Conservation (phyloP, 2,113 vertebrate genomes). For the Mungos mungo region DNA sequence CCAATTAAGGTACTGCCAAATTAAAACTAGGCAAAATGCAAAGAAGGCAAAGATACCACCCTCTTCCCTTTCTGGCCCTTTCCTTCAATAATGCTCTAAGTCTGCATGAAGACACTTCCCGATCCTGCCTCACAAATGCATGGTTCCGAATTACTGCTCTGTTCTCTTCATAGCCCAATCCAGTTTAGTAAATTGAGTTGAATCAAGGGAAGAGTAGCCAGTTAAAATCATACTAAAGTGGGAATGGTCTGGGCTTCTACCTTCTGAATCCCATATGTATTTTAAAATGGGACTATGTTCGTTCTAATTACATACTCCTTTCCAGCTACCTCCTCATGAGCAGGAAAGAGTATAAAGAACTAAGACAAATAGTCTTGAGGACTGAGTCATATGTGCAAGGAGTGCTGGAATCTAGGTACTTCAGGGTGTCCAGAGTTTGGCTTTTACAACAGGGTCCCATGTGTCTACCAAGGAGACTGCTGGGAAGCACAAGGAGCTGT, state of each 20-base stretch:
- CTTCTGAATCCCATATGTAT: neutral
- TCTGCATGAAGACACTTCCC: neutral
- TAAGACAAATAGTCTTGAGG: neutral
- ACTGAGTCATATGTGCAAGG: neutral
- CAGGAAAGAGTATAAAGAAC: neutral
- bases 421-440: neutral
- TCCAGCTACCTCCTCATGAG: neutral
- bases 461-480: neutral
- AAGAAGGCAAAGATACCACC: neutral
- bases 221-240: slow-evolving; percentile 5
- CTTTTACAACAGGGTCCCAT: neutral
- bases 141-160: neutral
- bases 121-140: neutral
- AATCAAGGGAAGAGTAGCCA: slow-evolving; percentile 4
- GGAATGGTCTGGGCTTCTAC: neutral
- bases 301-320: neutral
- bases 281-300: neutral
- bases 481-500: neutral
- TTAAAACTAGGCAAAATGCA: neutral
- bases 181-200: neutral
- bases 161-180: neutral
- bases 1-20: neutral
- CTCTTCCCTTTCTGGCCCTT: neutral
- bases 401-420: neutral
- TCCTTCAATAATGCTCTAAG: neutral